These are phyloP conservation scores for Lophotriccus pileatus DNA, from an alignment of 2,797 vertebrate species.

Conservation along the genomic window DNA sequence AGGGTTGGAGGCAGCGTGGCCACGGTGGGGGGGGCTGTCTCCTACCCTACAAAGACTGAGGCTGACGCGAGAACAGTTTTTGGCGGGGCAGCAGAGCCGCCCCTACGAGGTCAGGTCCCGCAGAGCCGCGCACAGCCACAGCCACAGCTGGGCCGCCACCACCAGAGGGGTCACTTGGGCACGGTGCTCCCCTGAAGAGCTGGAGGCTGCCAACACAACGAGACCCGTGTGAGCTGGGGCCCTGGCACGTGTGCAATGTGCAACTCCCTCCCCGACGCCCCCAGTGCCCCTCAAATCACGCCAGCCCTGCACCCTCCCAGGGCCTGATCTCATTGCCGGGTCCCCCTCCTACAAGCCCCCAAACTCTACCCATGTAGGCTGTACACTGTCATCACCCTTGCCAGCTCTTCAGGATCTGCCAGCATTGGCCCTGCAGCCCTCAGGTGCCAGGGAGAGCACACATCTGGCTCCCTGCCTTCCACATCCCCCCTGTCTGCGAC, in stretches of 20 bases:
- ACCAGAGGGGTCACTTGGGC: conserved; percentile 57
- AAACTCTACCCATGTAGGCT: accelerated
- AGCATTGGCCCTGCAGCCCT: not conserved
- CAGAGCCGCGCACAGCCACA: conserved; percentile 65
- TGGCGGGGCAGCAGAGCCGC: conserved; percentile 27
- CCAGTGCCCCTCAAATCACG: accelerated
- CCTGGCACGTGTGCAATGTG: accelerated
- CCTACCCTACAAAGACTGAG: conserved; percentile 69
- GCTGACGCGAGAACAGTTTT: conserved; percentile 69
- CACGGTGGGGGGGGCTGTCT: conserved; percentile 43
- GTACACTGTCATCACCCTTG: no score
- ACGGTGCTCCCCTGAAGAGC: conserved; percentile 64
- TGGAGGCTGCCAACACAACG: conserved; percentile 71
- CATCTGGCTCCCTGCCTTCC: not conserved
- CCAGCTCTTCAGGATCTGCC: not conserved
- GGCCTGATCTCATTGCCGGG: accelerated
- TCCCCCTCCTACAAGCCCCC: no score
- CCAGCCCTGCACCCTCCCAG: accelerated
- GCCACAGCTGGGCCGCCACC: conserved; percentile 67
- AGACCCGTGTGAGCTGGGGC: accelerated
- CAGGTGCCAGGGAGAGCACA: not conserved
- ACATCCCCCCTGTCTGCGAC: accelerated
- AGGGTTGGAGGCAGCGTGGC: not conserved
- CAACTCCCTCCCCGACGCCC: accelerated
- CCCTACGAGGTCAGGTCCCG: conserved; percentile 65